Base-by-base conservation (phyloP, 2,797 vertebrate species). In the Muscicapa comitata region DNA sequence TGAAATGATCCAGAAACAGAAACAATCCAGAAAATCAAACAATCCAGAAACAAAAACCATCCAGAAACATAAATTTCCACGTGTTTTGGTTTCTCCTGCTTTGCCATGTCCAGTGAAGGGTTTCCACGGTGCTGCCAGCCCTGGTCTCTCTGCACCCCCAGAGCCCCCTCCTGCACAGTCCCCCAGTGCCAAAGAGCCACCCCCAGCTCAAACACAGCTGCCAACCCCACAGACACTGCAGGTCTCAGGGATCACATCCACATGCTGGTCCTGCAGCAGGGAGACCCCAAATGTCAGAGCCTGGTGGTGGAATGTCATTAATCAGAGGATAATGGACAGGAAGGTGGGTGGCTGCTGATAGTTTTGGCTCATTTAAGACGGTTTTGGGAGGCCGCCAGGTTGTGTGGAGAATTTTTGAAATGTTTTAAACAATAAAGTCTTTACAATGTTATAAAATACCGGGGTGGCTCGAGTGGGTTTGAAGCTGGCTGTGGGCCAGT, bases 271-370 rank as follows among this genome's bases (percentile, higher is more conserved):
- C 95, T 96, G 94, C 55, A 59, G 92, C 73, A 82, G 28, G 73
- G 96, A 96, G 91, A 96, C 89, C 53, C 95, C 96, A 85, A 87
- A 81, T 20, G 94, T 83, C 43, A 19, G 94, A 93, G 89, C 90
- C 95, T 1, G 26, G 50, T 61, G 95, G 76, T 68, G 88, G 93
- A 95, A 95, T 96, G 59, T 86, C 97, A 95, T 98, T 92, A 97
- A 97, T 97, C 97, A 98, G 96, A 87, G 95, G 77, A 63, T 88
- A 92, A 82, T 68, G 93, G 97, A 96, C 94, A 79, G 94, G 97
- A 97, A 98, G 97, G 97, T 98, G 97, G 98, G 98, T 97, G 98
- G 98, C 92, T 98, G 97, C 97, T 98, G 98, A 98, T 98, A 98
- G 98, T 97, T 98, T 97, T 97, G 98, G 97, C 97, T 97, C 97